These are phyloP conservation scores for Lasioglossum marginatum DNA, from an alignment of 2,888 invertebrate genomes.

Conservation along the genomic window DNA sequence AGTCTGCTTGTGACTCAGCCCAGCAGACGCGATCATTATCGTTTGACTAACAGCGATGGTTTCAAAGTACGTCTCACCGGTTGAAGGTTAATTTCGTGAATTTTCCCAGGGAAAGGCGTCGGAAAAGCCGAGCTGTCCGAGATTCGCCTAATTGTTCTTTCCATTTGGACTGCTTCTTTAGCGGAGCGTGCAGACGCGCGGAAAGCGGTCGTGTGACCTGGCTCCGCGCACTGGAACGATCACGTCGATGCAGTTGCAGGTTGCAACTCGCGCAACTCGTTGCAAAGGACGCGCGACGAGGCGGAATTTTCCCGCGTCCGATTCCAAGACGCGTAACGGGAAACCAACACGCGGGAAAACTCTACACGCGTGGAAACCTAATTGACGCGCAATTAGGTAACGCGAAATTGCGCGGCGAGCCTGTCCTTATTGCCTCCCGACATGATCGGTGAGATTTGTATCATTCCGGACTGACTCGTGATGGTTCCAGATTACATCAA, in stretches of 20 bases:
- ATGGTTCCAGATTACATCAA: background rate
- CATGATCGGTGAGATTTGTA: background rate
- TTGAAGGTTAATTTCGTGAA: constrained; percentile 4
- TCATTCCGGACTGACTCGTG: background rate
- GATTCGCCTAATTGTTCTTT: constrained; percentile 70
- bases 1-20: background rate
- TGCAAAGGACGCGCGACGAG: constrained; percentile 17
- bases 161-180: constrained; percentile 72
- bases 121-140: constrained; percentile 46
- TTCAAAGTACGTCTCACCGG: background rate
- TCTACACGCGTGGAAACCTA: constrained; percentile 30
- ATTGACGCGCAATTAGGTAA: constrained; percentile 59
- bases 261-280: constrained; percentile 4
- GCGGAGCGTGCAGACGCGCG: constrained; percentile 64
- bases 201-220: constrained; percentile 68
- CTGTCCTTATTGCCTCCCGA: background rate
- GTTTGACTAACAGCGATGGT: background rate
- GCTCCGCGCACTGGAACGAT: constrained; percentile 68
- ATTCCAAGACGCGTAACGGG: constrained; percentile 41
- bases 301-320: constrained; percentile 28
- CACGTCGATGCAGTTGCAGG: constrained; percentile 8
- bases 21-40: background rate
- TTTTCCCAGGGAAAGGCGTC: background rate
- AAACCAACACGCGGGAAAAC: constrained; percentile 34
- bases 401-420: constrained; percentile 38